Percentiles rank a stretch among this genome's conserved stretches.
Conservation (phyloP, 2,888 invertebrate genomes). For the Papilio demoleus region DNA sequence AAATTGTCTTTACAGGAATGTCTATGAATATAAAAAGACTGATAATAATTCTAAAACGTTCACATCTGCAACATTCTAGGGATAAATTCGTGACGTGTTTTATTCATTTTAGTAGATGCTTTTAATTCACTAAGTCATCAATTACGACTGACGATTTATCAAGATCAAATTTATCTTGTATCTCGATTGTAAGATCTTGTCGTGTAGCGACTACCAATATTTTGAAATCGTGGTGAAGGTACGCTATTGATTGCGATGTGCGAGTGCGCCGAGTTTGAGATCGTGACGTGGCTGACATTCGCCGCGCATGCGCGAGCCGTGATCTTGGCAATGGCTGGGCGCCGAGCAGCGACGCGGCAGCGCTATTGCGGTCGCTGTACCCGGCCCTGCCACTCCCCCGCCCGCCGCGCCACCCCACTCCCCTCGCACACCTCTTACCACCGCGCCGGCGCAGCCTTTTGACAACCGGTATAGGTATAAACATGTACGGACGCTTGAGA, state of each 20-base stretch:
- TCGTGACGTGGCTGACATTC: constrained; percentile 84
- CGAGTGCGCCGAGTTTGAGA: constrained; percentile 69
- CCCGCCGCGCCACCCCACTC: constrained; percentile 48
- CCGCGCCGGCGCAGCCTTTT: constrained; percentile 66
- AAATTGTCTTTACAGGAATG: not conserved
- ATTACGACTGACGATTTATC: constrained; percentile 5
- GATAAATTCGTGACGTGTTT: not conserved
- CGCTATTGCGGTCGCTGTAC: constrained; percentile 80
- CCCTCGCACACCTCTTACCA: constrained; percentile 45
- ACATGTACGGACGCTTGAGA: constrained; percentile 69
- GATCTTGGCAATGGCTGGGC: constrained; percentile 85
- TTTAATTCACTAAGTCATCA: not conserved
- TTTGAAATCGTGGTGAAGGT: constrained; percentile 46
- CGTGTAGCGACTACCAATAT: constrained; percentile 27
- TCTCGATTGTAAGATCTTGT: not conserved
- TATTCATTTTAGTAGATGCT: not conserved
- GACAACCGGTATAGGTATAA: constrained; percentile 77
- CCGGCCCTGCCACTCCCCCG: constrained; percentile 57
- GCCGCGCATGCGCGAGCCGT: constrained; percentile 81
- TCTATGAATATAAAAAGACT: not conserved
- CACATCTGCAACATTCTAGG: too few species aligned
- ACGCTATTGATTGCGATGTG: constrained; percentile 49
- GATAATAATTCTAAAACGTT: not conserved
- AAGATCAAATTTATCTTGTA: constrained; percentile 14
- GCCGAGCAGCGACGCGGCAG: constrained; percentile 60